Conservation (phyloP, 2,888 invertebrate species). For the Rhorus exstirpatorius region DNA sequence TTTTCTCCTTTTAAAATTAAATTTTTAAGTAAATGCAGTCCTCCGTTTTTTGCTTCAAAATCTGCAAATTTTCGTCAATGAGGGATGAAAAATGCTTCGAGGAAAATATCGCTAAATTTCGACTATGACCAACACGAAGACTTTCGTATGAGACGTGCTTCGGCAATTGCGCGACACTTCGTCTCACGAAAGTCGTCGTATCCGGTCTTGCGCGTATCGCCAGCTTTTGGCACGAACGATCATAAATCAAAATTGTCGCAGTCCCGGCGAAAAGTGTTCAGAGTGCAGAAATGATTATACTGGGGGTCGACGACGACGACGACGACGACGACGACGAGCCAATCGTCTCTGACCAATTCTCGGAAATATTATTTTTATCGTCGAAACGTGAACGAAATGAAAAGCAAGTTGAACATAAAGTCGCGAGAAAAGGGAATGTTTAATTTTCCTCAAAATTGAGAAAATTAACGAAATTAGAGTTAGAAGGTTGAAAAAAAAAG, state of each 20-base stretch:
- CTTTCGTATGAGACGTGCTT: slow-evolving; percentile 43
- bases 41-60: not conserved
- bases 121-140: not conserved
- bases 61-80: not conserved
- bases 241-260: slow-evolving; percentile 67
- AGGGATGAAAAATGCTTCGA: not conserved
- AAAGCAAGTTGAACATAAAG: not conserved
- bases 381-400: slow-evolving; percentile 31
- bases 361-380: slow-evolving; percentile 44
- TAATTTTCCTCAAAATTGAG: not conserved
- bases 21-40: too few relatives aligned
- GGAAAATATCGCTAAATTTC: too few relatives aligned
- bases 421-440: not conserved
- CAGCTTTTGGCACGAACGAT: slow-evolving; percentile 59
- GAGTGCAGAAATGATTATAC: slow-evolving; percentile 53
- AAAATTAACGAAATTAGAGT: too few relatives aligned
- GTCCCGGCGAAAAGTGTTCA: slow-evolving; percentile 23
- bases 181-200: slow-evolving; percentile 59
- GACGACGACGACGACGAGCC: slow-evolving; percentile 30
- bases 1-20: too few relatives aligned
- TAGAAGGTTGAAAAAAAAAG: too few relatives aligned
- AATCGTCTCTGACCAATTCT: slow-evolving; percentile 10
- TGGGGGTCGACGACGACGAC: slow-evolving; percentile 60
- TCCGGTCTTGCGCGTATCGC: slow-evolving; percentile 54
- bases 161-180: slow-evolving; percentile 59